Evolutionary conservation across 2,888 invertebrate genomes (phyloP).

Genomic region (Catocala nupta): DNA sequence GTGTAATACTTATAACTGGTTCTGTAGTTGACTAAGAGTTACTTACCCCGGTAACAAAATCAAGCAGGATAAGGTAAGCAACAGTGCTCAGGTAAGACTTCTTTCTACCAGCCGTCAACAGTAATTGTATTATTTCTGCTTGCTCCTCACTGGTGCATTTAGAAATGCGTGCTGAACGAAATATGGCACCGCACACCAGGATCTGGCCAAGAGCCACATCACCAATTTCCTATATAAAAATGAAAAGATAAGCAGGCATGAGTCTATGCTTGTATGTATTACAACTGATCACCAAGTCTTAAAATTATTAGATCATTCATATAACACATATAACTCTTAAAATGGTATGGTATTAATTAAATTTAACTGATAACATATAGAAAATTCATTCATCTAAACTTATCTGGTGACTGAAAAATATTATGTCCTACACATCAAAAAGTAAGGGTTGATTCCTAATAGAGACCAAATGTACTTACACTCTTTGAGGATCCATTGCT

Average conservation of each 20-base stretch:
- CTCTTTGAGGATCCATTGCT: slow-evolving; percentile 89
- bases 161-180: slow-evolving; percentile 88
- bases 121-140: slow-evolving; percentile 65
- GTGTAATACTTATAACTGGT: too few relatives aligned
- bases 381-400: too few relatives aligned
- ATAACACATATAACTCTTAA: too few relatives aligned
- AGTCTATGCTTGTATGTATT: too few relatives aligned
- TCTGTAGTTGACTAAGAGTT: neutral
- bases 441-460: neutral
- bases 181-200: slow-evolving; percentile 90
- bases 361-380: too few relatives aligned
- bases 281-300: too few relatives aligned
- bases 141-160: slow-evolving; percentile 82
- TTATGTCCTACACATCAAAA: too few relatives aligned
- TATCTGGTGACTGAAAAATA: too few relatives aligned
- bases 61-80: slow-evolving; percentile 88
- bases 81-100: slow-evolving; percentile 89
- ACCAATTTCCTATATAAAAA: slow-evolving; percentile 89
- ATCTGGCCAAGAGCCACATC: slow-evolving; percentile 91
- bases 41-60: slow-evolving; percentile 87
- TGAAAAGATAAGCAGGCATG: slow-evolving; percentile 2
- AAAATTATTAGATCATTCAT: too few relatives aligned
- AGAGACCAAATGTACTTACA: slow-evolving; percentile 81
- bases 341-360: too few relatives aligned
- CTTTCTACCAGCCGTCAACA: slow-evolving; percentile 87